Conservation (phyloP, 2,797 vertebrate species). For the Acanthurus leucopareius region DNA sequence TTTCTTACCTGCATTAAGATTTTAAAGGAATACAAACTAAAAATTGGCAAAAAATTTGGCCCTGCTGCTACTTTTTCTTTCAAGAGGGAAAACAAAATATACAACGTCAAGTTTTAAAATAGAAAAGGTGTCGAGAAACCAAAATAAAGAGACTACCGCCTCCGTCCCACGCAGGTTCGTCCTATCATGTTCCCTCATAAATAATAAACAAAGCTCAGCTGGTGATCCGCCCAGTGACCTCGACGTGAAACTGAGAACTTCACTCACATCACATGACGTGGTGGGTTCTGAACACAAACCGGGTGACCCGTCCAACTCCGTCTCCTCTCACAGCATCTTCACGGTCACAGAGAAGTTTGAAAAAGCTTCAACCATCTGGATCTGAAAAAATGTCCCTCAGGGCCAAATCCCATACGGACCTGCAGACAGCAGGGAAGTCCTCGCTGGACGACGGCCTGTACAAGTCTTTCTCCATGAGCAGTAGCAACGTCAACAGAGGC, state of each 20-base stretch:
- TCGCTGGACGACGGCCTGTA: slow-evolving; percentile 67
- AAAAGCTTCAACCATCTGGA: not conserved
- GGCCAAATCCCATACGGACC: slow-evolving; percentile 82
- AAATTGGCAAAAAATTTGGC: no score
- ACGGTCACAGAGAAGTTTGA: not conserved
- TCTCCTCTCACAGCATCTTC: slow-evolving; percentile 4
- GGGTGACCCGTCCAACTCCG: no score
- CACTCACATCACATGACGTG: slow-evolving; percentile 13
- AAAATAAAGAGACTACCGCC: not conserved
- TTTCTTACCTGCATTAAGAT: no score
- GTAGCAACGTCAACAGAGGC: slow-evolving; percentile 64
- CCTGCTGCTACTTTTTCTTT: no score
- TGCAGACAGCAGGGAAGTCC: slow-evolving; percentile 68
- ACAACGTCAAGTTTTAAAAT: not conserved
- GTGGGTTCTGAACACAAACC: not conserved
- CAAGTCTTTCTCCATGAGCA: slow-evolving; percentile 82
- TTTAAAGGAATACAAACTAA: no score
- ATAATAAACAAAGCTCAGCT: slow-evolving; percentile 72
- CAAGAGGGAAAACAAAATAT: no score
- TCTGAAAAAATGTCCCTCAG: slow-evolving; percentile 77
- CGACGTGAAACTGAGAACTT: slow-evolving; percentile 53
- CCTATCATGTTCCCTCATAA: slow-evolving; percentile 77
- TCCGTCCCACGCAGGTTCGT: not conserved
- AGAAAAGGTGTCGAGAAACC: not conserved
- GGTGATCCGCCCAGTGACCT: slow-evolving; percentile 44